Base-by-base conservation (phyloP, 2,113 vertebrate species). In the Lota lota region DNA sequence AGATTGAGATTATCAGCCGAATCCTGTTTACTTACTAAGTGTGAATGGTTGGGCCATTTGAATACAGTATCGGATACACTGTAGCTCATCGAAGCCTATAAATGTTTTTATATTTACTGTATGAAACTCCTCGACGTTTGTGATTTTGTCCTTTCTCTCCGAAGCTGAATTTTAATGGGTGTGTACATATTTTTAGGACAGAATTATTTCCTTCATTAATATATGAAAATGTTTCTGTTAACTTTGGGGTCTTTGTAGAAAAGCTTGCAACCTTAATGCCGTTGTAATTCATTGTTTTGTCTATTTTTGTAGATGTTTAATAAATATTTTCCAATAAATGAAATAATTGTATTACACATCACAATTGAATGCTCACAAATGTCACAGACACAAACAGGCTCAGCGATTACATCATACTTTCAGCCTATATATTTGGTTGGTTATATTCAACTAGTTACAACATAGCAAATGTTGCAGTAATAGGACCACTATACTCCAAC, bases 261-360 rank as follows among this genome's bases (percentile, higher is more conserved):
- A 84, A 2, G 87, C 88, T 90, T 85, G 87, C 85, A 89, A 79
- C 78, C 76, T 88, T 89, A 67, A 86, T 75, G 82, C 84, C 53
- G 72, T 81, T 83, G 84, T 83, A 73, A 81, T 85, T 87, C 79
- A 70, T 73, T 72, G 84, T 83, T 84, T 85, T 72, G 87, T 90
- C 81, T 89, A 89, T 91, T 92, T 93, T 93, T 93, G 84, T 92
- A 92, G 90, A 88, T 88, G 88, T 87, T 91, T 91, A 87, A 92
- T 91, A 92, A 93, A 87, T 19, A 85, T 88, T 91, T 93, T 88
- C 84, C 82, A 86, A 84, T 80, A 87, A 78, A 61, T 47, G 7
- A 47, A 47, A 47, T 47, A 2, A 8, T 47, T 47, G 40, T 47
- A 47, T 47, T 14, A 47, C 40, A 47, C 7, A 47, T 47, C 40